Evolutionary conservation across 2,797 vertebrate species (phyloP).

Genomic region (Mus caroli): DNA sequence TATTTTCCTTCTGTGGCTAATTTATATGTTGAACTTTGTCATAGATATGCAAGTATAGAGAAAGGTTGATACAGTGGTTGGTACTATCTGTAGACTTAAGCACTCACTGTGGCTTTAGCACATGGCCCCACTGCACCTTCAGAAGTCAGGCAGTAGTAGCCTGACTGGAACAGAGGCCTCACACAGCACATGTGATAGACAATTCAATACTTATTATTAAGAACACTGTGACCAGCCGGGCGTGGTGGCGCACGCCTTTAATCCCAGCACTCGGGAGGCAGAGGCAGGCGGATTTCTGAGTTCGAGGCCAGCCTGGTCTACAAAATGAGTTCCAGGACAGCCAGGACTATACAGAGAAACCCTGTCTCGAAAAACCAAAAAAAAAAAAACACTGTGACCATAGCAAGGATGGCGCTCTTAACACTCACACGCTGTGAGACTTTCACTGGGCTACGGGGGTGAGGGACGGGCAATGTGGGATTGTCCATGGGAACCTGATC

Average conservation of each 20-base stretch:
- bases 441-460: background rate
- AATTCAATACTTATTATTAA: constrained; percentile 28
- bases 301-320: too few relatives aligned
- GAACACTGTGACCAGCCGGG: too few relatives aligned
- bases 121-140: background rate
- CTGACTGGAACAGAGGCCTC: background rate
- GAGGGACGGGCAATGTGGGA: too few relatives aligned
- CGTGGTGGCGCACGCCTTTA: too few relatives aligned
- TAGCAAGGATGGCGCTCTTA: constrained; percentile 46
- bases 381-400: background rate
- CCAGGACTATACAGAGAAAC: too few relatives aligned
- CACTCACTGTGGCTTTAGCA: background rate
- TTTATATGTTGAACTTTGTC: background rate
- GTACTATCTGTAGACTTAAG: background rate
- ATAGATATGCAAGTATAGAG: background rate
- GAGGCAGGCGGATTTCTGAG: too few relatives aligned
- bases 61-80: background rate
- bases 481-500: background rate
- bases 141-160: background rate
- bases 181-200: background rate
- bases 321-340: too few relatives aligned
- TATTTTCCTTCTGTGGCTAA: background rate
- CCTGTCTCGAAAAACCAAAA: too few relatives aligned
- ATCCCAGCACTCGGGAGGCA: too few relatives aligned
- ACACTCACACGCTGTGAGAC: background rate